Evolutionary conservation across 2,797 vertebrate genomes (phyloP), one percentile per base, ranked within the genome.

Genomic region (Sebastes umbrosus): DNA sequence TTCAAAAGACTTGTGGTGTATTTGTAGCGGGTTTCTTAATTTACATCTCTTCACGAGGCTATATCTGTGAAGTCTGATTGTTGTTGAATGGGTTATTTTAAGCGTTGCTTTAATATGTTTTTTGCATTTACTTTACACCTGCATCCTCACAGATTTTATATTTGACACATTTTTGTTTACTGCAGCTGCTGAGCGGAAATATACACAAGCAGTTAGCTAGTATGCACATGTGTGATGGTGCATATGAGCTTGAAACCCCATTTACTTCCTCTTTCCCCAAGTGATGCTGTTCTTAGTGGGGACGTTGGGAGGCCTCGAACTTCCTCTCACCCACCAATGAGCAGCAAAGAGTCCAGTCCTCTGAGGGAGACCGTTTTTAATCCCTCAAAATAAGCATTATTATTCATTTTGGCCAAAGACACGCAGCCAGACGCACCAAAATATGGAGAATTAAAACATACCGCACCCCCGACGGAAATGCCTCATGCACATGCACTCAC

Each of bases 361-460:
- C 66, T 16, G 65, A 82, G 60, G 70, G 36, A 73, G 34, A 64
- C 22, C 1, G 29, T 31, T 20, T 16, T 25, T 83, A 83, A 88
- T 84, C 69, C 73, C 64, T 72, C 75, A 57, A 87, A 79, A 87
- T 87, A 77, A 81, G 75, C 50, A 67, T 46, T 46, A 29, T 34
- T 82, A 22, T 54, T 54, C 43, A 77, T 79, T 72, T 62, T 74
- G 12, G 64, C 65, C 74, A 72, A 82, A 60, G 59, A 73, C 79
- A 29, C 4, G 2, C 52, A 64, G 59, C 27, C 24, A 58, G 24
- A 63, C 52, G 14, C 32, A 67, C 58, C 27, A 18, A 81, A 75
- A 85, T 39, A 69, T 39, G 29, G 20, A 80, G 65, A 62, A 87
- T 80, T 72, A 85, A 86, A 83, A 74, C 16, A 43, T 18, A 20